Base-by-base conservation (phyloP, 2,888 invertebrate genomes). In the Saturnia japonica region DNA sequence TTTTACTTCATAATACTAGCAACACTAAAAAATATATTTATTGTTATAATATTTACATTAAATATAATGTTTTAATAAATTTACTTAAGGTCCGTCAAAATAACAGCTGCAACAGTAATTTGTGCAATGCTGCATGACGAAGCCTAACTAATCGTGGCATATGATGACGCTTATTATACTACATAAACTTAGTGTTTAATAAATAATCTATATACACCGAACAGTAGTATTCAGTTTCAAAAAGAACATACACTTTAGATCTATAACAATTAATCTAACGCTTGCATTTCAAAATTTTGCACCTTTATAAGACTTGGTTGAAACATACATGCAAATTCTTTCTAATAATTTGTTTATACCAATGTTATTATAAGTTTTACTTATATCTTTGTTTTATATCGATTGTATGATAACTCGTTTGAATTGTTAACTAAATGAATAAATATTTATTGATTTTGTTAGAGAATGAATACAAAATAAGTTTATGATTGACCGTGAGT, bases 81-180 rank as follows among this genome's bases (percentile, higher is more conserved):
- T 60, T 25, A 28, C 14, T 60, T 60, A 1, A 60, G 28, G 57
- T 25, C 14, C 28, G 14, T 6, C 19, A 51, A 51, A 51, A 19
- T 19, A 51, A 19, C 57, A 60, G 57, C 57, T 60, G 57, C 28
- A 28, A 60, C 28, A 60, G 28, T 60, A 60, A 60, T 60, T 60
- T 60, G 57, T 60, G 57, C 57, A 60, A 60, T 60, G 28, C 57
- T 6, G 57, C 28, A 60, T 60, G 57, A 60, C 57, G 57, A 28
- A 60, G 12, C 25, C 57, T 28, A 60, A 60, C 28, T 25, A 60
- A 60, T 25, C 57, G 28, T 28, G 1, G 6, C 57, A 28, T 7
- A 14, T 60, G 14, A 14, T 6, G 28, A 25, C 28, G 28, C 14
- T 28, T 14, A 60, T 60, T 60, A 25, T 60, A 28, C 28, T 28